These are phyloP conservation scores for Amorpha juglandis DNA, from an alignment of 2,888 invertebrate species.

Conservation along the genomic window DNA sequence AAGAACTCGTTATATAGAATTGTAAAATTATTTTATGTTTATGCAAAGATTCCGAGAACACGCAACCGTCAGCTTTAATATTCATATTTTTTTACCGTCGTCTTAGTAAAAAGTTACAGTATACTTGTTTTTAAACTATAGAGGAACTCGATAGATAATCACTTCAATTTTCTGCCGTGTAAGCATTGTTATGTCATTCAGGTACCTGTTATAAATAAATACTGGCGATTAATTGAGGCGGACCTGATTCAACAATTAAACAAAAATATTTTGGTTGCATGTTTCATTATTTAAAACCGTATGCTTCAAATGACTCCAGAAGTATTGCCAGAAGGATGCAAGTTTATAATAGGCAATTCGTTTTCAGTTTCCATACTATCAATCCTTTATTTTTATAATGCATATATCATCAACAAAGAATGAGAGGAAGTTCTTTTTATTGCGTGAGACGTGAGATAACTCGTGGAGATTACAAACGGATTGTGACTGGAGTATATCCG, in stretches of 20 bases:
- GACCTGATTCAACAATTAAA: neutral
- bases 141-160: constrained; percentile 5
- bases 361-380: constrained; percentile 3
- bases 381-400: neutral
- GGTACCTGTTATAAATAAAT: constrained; percentile 14
- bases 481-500: constrained; percentile 46
- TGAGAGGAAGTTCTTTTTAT: constrained; percentile 59
- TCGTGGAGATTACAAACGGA: constrained; percentile 49
- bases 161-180: constrained; percentile 14
- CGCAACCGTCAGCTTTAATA: constrained; percentile 4
- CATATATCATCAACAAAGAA: constrained; percentile 39
- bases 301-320: neutral
- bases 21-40: constrained; percentile 15
- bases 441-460: constrained; percentile 50
- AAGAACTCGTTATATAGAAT: constrained; percentile 6
- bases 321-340: neutral
- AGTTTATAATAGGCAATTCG: constrained; percentile 1
- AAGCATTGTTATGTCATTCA: constrained; percentile 6
- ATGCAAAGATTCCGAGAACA: constrained; percentile 18
- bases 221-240: constrained; percentile 4
- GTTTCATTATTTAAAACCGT: neutral
- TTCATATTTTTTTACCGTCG: constrained; percentile 20
- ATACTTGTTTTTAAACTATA: constrained; percentile 21
- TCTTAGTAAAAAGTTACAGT: neutral
- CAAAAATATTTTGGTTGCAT: neutral